Evolutionary conservation across 2,113 vertebrate genomes (phyloP).

Genomic region (Polypterus bichir): DNA sequence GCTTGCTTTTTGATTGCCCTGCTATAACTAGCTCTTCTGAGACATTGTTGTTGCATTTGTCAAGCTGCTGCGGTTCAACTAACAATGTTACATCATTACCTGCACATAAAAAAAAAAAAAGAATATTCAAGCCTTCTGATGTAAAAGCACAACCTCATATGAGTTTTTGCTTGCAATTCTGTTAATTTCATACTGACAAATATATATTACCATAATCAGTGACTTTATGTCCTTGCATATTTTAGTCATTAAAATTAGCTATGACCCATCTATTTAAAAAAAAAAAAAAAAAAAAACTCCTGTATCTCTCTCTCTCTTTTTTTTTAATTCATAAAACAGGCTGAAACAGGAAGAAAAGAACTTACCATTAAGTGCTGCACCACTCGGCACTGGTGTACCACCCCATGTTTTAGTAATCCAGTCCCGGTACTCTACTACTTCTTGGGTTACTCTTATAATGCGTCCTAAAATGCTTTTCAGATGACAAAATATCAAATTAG

Average conservation of each 20-base stretch:
- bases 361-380: constrained; percentile 70
- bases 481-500: background rate
- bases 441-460: constrained; percentile 90
- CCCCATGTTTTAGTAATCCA: constrained; percentile 91
- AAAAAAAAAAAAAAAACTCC: background rate
- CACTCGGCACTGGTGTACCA: constrained; percentile 59
- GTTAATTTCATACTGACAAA: no score
- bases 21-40: constrained; percentile 64
- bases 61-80: constrained; percentile 79
- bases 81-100: constrained; percentile 81
- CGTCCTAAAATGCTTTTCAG: constrained; percentile 78
- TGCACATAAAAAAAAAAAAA: constrained; percentile 27
- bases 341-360: background rate
- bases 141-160: no score
- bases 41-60: constrained; percentile 91
- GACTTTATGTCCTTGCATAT: no score
- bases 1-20: constrained; percentile 67
- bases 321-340: background rate
- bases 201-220: no score
- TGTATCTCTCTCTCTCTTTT: background rate
- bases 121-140: no score
- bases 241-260: background rate
- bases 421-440: constrained; percentile 86
- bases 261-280: background rate
- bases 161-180: no score